A percentile compares a stretch with the other conserved stretches of the same genome.
phyloP scores from a whole-genome alignment of 2,113 vertebrate genomes.

The Struthidea cinerea region DNA sequence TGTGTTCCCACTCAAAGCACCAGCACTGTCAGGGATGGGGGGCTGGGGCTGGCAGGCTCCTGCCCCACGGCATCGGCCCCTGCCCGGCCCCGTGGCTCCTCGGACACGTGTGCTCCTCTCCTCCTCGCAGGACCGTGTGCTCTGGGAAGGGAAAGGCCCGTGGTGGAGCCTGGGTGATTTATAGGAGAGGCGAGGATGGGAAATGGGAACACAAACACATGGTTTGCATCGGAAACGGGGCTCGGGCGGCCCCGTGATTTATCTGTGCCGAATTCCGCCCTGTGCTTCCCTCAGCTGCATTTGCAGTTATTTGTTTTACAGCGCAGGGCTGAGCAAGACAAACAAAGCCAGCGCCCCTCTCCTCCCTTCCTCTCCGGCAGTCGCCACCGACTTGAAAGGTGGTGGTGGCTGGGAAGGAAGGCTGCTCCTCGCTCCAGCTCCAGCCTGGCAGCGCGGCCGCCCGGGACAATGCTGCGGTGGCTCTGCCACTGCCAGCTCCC shows the following conservation, averaged over 20 bases:
- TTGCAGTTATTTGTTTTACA: slow-evolving; percentile 46
- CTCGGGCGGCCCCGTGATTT: slow-evolving; percentile 43
- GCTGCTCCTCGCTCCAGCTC: neutral
- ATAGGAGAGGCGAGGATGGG: neutral
- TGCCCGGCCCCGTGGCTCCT: fast-evolving
- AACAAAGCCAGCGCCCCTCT: slow-evolving; percentile 58
- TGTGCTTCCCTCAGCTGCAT: slow-evolving; percentile 35
- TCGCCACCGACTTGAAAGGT: slow-evolving; percentile 2
- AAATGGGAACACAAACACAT: slow-evolving; percentile 49
- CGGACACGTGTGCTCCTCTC: neutral
- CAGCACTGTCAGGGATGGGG: neutral
- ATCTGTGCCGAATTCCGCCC: slow-evolving; percentile 38
- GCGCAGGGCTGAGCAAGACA: neutral
- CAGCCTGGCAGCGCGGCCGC: fast-evolving
- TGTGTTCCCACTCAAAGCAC: neutral
- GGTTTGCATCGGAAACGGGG: slow-evolving; percentile 27
- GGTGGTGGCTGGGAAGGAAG: slow-evolving; percentile 31
- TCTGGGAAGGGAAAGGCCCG: neutral
- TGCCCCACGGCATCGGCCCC: neutral
- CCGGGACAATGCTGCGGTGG: neutral
- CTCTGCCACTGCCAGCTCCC: fast-evolving
- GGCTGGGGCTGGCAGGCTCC: neutral
- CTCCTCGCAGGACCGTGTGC: neutral
- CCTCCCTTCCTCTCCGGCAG: slow-evolving; percentile 56
- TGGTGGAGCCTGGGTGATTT: neutral